Base-by-base conservation (phyloP, 2,797 vertebrate species). In the Distichodus sexfasciatus region DNA sequence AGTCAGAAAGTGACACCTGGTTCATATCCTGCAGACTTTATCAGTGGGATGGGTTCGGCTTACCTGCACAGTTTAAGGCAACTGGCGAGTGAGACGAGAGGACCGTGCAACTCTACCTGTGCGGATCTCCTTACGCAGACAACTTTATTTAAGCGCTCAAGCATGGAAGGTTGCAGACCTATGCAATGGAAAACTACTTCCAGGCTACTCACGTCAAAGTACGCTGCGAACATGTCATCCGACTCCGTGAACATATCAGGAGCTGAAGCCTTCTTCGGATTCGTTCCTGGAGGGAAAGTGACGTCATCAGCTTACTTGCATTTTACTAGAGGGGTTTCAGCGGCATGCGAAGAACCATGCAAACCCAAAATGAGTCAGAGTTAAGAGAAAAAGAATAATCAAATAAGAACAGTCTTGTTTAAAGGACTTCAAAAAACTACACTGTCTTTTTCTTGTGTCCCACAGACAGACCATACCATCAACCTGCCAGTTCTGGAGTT, bases 231-330 rank as follows among this genome's bases (percentile, higher is more conserved):
- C 96, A 98, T 98, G 80, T 98, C 97, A 79, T 99, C 97, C 6
- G 97, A 99, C 87, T 99, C 97, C 24, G 94, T 98, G 86, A 99
- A 99, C 97, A 99, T 99, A 80, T 99, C 97, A 0, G 97, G 96
- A 73, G 95, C 97, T 21, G 94, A 90, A 6, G 95, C 89, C 84
- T 98, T 98, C 89, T 98, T 99, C 75, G 93, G 91, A 85, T 94
- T 91, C 73, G 93, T 90, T 84, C 95, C 97, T 99, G 86, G 68
- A 87, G 87, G 79, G 68, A 38, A 54, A 58, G 43, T 54, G 38
- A 59, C n/a, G 15, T 6, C 24, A 51, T 33, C 11, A 74, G 53
- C 57, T 28, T 47, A 44, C n/a, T 36, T 63, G 4, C 33, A 15
- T 23, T 48, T n/a, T 8, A 12, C 12, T 31, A 26, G 38, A 58